These are phyloP conservation scores for Sphaerodactylus townsendi DNA, from an alignment of 2,113 vertebrate genomes.

Conservation along the genomic window DNA sequence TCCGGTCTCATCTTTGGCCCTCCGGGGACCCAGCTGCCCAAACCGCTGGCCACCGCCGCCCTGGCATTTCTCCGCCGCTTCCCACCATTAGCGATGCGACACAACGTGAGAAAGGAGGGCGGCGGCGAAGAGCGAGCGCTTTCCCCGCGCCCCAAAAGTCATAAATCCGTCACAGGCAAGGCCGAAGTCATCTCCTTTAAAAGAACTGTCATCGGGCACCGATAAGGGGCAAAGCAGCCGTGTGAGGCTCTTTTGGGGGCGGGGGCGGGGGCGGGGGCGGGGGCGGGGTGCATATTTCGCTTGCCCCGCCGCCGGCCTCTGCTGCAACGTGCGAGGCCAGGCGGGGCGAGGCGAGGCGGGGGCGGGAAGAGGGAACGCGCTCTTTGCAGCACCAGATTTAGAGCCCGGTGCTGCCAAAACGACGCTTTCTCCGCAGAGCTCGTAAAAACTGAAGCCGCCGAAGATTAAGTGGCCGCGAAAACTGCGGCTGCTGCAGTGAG, in stretches of 20 bases:
- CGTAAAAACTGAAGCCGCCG: background rate
- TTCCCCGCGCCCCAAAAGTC: background rate
- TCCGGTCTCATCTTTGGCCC: background rate
- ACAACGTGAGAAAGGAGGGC: background rate
- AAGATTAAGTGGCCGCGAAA: background rate
- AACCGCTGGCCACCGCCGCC: background rate
- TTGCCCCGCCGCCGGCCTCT: background rate
- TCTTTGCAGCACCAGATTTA: background rate
- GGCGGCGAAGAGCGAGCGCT: background rate
- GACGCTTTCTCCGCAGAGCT: constrained; percentile 8
- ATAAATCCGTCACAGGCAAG: constrained; percentile 24
- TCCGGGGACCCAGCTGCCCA: background rate
- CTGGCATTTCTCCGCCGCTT: background rate
- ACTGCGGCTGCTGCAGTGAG: background rate
- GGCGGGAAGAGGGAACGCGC: too few relatives aligned
- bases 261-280: background rate
- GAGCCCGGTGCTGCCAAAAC: background rate
- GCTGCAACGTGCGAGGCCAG: too few relatives aligned
- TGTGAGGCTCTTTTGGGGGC: background rate
- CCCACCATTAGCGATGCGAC: background rate
- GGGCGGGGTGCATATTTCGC: too few relatives aligned
- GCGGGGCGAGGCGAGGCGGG: background rate
- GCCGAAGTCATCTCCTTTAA: background rate
- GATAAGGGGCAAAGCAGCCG: background rate
- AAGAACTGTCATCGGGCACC: background rate